Conservation (phyloP, 92 coral and sea anemone genomes). For the Epizoanthus rinbou region DNA sequence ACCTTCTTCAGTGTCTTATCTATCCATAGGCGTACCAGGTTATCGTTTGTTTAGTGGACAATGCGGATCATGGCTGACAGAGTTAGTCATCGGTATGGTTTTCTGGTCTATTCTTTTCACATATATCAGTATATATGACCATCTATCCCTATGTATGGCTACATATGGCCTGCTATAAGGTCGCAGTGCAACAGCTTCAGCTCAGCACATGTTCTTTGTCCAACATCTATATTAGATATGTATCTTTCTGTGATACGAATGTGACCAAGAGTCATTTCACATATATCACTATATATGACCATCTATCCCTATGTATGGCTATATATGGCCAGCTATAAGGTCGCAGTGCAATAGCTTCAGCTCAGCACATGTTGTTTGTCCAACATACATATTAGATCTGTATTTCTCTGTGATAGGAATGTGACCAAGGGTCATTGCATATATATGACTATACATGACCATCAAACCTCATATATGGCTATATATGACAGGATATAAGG, state of each 20-base stretch:
- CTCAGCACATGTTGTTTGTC: neutral
- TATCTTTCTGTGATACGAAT: neutral
- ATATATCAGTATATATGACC: too few species aligned
- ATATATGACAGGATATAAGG: too few species aligned
- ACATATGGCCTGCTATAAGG: neutral
- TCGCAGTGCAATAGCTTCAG: neutral
- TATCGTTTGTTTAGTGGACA: neutral
- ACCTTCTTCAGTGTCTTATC: neutral
- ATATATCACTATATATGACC: too few species aligned
- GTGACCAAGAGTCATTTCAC: neutral
- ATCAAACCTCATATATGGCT: too few species aligned
- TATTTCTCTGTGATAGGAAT: too few species aligned
- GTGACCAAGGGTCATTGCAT: too few species aligned
- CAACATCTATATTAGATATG: too few species aligned
- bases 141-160: too few species aligned
- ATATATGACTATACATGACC: too few species aligned
- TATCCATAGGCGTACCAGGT: slow-evolving; percentile 2
- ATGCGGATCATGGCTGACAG: slow-evolving; percentile 19
- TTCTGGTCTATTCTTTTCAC: neutral
- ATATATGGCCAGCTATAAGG: too few species aligned
- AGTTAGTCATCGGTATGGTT: neutral
- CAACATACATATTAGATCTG: too few species aligned
- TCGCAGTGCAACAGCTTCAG: neutral
- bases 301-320: too few species aligned
- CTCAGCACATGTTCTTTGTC: neutral